These are phyloP conservation scores for Cantharis nigra DNA, from an alignment of 2,888 invertebrate genomes.

Conservation along the genomic window DNA sequence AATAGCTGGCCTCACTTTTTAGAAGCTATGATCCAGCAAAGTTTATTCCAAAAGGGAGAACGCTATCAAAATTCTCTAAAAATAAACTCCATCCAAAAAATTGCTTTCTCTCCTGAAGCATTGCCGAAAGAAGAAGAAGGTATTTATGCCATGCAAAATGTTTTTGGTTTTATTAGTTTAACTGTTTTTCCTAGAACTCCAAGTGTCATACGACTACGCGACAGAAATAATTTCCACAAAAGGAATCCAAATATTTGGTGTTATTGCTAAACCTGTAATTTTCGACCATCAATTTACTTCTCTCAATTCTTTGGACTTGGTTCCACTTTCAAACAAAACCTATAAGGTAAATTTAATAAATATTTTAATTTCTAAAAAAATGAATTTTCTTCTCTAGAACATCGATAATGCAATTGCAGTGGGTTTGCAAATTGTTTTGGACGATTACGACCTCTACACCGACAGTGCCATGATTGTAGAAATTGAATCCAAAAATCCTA, in stretches of 20 bases:
- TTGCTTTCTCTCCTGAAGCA: conserved; percentile 53
- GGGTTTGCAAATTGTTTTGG: conserved; percentile 45
- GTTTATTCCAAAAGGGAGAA: conserved; percentile 64
- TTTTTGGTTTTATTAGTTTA: not conserved
- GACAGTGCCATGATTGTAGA: conserved; percentile 48
- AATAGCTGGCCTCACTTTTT: conserved; percentile 85
- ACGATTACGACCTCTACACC: conserved; percentile 42
- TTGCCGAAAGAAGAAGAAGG: conserved; percentile 36
- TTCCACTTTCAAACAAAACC: conserved; percentile 36
- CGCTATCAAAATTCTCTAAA: conserved; percentile 72
- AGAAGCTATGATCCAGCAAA: conserved; percentile 86
- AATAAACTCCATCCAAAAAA: conserved; percentile 65
- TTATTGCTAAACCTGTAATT: conserved; percentile 41
- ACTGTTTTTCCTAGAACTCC: conserved; percentile 35
- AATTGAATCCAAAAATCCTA: conserved; percentile 42
- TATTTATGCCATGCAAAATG: not conserved
- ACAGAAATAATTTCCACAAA: conserved; percentile 46
- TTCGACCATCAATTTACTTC: conserved; percentile 40
- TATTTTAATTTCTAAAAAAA: not conserved
- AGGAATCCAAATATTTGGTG: conserved; percentile 48
- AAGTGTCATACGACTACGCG: conserved; percentile 46
- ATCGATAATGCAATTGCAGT: conserved; percentile 48
- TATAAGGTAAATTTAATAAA: conserved; percentile 20
- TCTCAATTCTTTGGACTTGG: conserved; percentile 46
- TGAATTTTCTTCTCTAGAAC: conserved; percentile 39